phyloP scores from a whole-genome alignment of 2,888 invertebrate species.

The Hydraecia micacea region DNA sequence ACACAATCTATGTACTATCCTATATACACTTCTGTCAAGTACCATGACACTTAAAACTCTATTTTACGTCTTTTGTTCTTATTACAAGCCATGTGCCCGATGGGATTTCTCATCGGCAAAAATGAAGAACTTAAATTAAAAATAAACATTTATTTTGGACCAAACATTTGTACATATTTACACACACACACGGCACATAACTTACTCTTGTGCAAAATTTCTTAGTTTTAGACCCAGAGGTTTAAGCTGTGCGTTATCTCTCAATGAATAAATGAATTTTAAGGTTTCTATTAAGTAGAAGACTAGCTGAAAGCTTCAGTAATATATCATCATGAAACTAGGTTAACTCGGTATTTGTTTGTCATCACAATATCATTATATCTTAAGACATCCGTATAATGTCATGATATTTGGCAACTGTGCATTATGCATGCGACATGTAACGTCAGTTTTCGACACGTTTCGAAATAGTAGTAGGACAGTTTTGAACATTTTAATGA shows the following conservation, averaged over 20 bases:
- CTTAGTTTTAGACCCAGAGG: not conserved
- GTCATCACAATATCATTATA: constrained; percentile 44
- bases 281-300: too few relatives aligned
- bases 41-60: not conserved
- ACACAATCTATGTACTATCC: not conserved
- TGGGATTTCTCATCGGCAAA: not conserved
- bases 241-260: not conserved
- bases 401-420: constrained; percentile 52
- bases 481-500: constrained; percentile 28
- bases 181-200: too few relatives aligned
- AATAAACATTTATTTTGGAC: too few relatives aligned
- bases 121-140: too few relatives aligned
- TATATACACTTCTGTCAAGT: not conserved
- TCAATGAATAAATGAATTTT: too few relatives aligned
- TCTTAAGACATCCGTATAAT: constrained; percentile 54
- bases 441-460: constrained; percentile 35
- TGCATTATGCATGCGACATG: constrained; percentile 54
- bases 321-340: constrained; percentile 25
- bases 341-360: constrained; percentile 38
- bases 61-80: not conserved
- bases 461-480: constrained; percentile 36
- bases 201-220: not conserved
- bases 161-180: too few relatives aligned
- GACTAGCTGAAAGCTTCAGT: not conserved
- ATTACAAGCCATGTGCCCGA: not conserved